Percentiles rank a stretch among this genome's conserved stretches.
These are phyloP conservation scores for Ypsolopha sequella DNA, from an alignment of 2,888 invertebrate species.

Conservation along the genomic window DNA sequence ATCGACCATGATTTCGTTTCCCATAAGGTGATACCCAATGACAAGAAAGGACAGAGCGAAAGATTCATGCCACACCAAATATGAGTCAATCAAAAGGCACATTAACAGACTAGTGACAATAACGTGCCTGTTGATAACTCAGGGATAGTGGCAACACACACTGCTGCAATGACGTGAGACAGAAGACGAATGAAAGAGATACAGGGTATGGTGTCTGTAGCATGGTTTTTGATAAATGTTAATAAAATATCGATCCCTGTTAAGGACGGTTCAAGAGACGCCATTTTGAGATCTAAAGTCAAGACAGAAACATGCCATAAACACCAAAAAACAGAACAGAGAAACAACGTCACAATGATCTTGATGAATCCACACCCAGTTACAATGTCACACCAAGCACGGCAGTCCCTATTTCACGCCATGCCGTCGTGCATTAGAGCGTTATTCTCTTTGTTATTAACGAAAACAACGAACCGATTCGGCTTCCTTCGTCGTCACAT, in stretches of 20 bases:
- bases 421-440: too few species aligned
- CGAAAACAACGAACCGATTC: conserved; percentile 54
- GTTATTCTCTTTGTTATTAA: not conserved
- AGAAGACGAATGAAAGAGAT: too few species aligned
- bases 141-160: too few species aligned
- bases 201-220: too few species aligned
- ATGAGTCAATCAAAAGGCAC: too few species aligned
- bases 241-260: too few species aligned
- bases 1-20: conserved; percentile 9
- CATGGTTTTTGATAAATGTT: not conserved
- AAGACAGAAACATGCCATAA: conserved; percentile 13
- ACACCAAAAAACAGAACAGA: not conserved
- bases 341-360: not conserved
- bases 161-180: too few species aligned
- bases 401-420: too few species aligned
- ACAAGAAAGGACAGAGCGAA: conserved; percentile 4
- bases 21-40: not conserved
- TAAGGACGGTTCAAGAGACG: too few species aligned
- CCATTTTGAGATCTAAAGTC: not conserved
- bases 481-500: conserved; percentile 32
- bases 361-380: not conserved
- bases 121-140: too few species aligned
- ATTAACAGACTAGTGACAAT: too few species aligned
- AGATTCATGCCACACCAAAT: conserved; percentile 14
- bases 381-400: not conserved